Evolutionary conservation across 2,888 invertebrate genomes (phyloP), one percentile per base, ranked within the genome.

Genomic region (Drosophila mercatorum): DNA sequence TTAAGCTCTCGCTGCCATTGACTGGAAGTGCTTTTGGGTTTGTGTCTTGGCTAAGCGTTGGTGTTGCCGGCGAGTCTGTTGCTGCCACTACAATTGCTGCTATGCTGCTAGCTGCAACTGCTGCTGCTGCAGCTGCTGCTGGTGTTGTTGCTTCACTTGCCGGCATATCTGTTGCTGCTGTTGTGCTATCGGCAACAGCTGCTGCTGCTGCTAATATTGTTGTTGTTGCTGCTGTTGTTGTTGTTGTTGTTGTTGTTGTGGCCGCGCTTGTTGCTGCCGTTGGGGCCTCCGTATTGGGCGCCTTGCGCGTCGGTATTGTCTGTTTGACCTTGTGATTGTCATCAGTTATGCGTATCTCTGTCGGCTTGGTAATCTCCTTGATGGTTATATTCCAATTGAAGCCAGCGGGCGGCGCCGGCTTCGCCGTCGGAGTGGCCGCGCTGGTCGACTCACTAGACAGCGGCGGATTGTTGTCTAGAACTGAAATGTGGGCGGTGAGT

Each of bases 351-450:
- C 93, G 92, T 72, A 92, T 92, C 75, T 92, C 92, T 26, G 86
- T 91, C 6, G 92, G 91, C 80, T 92, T 92, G 38, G 92, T 92
- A 73, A 92, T 92, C 88, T 92, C 92, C 88, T 93, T 92, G 52
- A 92, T 92, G 67, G 92, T 93, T 38, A 93, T 92, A 40, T 92
- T 89, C 63, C 90, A 91, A 83, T 92, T 92, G 73, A 81, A 87
- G 36, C 83, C 64, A 65, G 74, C 69, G 44, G 72, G 66, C 28
- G 66, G 80, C 34, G 77, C 36, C 0, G 83, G 75, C 49, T 80
- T 77, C 14, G 81, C 59, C 8, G 83, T 83, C 36, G 74, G 34
- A 12, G 75, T 41, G 26, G 70, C 55, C 7, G 28, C 60, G 58
- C 64, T 72, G 51, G 55, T 67, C 44, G 63, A 14, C 12, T 83